phyloP scores from a whole-genome alignment of 2,113 vertebrate genomes.

The Drymodes brunneopygia region DNA sequence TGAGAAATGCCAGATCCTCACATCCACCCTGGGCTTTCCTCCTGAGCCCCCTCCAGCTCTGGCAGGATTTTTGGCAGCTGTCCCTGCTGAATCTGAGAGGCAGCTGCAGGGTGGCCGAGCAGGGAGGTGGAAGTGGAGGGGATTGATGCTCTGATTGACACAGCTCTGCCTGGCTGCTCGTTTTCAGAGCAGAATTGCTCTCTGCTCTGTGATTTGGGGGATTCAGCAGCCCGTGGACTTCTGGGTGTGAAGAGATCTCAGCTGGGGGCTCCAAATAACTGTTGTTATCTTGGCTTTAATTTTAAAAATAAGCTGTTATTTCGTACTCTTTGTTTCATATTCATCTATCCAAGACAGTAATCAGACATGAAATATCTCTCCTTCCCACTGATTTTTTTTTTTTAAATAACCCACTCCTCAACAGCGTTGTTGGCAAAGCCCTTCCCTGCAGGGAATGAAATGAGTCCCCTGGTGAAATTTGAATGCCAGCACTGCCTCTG shows the following conservation, averaged over 20 bases:
- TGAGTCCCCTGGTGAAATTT: neutral
- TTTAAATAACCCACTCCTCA: neutral
- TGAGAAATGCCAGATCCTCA: neutral
- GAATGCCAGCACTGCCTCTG: neutral
- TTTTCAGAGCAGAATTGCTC: neutral
- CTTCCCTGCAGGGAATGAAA: neutral
- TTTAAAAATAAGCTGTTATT: slow-evolving; percentile 32
- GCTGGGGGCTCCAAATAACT: slow-evolving; percentile 23
- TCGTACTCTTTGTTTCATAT: slow-evolving; percentile 32
- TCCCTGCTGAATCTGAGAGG: neutral
- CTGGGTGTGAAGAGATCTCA: slow-evolving; percentile 18
- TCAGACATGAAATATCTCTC: slow-evolving; percentile 25
- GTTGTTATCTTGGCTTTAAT: slow-evolving; percentile 34
- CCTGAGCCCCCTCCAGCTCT: neutral
- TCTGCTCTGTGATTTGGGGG: neutral
- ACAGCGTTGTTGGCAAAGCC: neutral
- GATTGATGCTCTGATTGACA: neutral
- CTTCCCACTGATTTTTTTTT: slow-evolving; percentile 19
- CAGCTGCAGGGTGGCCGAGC: neutral
- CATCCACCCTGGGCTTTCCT: fast-evolving
- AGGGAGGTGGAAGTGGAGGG: neutral
- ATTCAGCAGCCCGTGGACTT: slow-evolving; percentile 15
- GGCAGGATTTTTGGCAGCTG: neutral
- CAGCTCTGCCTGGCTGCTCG: slow-evolving; percentile 2
- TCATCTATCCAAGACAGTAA: slow-evolving; percentile 15